Base-by-base conservation (phyloP, 2,888 invertebrate genomes). In the Auanema freiburgensis region DNA sequence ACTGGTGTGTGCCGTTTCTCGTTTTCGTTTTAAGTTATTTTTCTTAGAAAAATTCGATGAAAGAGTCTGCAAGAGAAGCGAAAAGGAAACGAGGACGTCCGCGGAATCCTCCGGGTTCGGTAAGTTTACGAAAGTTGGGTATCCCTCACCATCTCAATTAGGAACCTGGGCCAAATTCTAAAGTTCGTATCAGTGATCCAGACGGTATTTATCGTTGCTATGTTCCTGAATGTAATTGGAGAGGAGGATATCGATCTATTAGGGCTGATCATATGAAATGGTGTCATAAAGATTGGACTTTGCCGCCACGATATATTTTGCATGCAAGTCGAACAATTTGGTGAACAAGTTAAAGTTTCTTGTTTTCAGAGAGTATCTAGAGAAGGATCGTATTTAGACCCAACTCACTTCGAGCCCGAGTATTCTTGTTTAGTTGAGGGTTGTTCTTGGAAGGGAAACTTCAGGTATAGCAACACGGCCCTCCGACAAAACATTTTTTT, bases 181-280 rank as follows among this genome's bases (percentile, higher is more conserved):
- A 62, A 41, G 49, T 62, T 14, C 33, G 62, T 1, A 14, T 62
- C 2, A 23, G 67, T 12, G 71, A 72, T 59, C 52, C 65, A 0
- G 54, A 63, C 11, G 76, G 76, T 25, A 66, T 67, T 54, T 76
- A 76, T 63, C 59, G 56, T 1, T 76, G 76, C 49, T 76, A 76
- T 54, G 59, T 74, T 0, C 50, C 42, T 18, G 61, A 61, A 11
- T 74, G 72, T 33, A 18, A 40, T 0, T 74, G 72, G 71, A 44
- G 57, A 16, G 72, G 72, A n/a, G 61, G 57, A 16, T 76, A 72
- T 54, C 63, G 76, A 33, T 71, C 72, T 6, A 55, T 74, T 10
- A 50, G 76, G 50, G 67, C 69, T 50, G 71, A 70, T 6, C 76
- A 76, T 50, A 72, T 76, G 69, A 64, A 65, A 63, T 59, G 63